These are phyloP conservation scores for Onychorhynchus coronatus DNA, from an alignment of 2,113 vertebrate genomes.

Conservation along the genomic window DNA sequence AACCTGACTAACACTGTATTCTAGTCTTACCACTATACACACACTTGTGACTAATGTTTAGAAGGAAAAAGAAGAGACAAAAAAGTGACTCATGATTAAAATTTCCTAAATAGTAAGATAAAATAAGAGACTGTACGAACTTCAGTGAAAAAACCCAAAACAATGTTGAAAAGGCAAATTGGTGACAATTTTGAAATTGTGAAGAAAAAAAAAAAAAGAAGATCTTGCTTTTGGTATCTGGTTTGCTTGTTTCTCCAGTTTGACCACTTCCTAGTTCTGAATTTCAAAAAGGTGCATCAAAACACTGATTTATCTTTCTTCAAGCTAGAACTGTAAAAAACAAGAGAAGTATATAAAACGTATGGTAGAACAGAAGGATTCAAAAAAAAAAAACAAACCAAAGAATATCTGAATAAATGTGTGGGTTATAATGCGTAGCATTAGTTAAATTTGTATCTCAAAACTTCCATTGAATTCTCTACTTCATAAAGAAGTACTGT, in stretches of 20 bases:
- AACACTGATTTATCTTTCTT: constrained; percentile 72
- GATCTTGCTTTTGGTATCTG: constrained; percentile 72
- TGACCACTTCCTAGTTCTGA: constrained; percentile 78
- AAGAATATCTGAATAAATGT: constrained; percentile 83
- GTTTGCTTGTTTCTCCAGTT: constrained; percentile 75
- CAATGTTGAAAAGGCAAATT: constrained; percentile 67
- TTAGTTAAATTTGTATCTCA: constrained; percentile 80
- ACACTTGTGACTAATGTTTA: constrained; percentile 66
- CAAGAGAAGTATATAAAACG: constrained; percentile 76
- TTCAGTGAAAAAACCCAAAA: constrained; percentile 71
- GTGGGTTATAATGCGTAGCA: constrained; percentile 84
- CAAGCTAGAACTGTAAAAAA: constrained; percentile 82
- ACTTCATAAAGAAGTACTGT: constrained; percentile 99
- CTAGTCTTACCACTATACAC: constrained; percentile 57
- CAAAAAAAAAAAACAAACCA: constrained; percentile 54
- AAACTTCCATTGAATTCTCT: constrained; percentile 67
- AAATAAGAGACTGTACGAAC: constrained; percentile 73
- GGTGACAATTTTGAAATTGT: constrained; percentile 52
- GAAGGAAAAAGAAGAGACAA: constrained; percentile 44
- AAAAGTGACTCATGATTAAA: constrained; percentile 69
- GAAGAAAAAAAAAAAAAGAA: constrained; percentile 28
- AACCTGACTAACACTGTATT: constrained; percentile 55
- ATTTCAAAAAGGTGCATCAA: constrained; percentile 86
- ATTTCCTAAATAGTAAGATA: constrained; percentile 66
- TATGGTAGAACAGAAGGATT: constrained; percentile 68